Percentiles rank a stretch among this genome's conserved stretches.
Evolutionary conservation across 2,888 invertebrate species (phyloP).

Genomic region (Ormyrus rosae): DNA sequence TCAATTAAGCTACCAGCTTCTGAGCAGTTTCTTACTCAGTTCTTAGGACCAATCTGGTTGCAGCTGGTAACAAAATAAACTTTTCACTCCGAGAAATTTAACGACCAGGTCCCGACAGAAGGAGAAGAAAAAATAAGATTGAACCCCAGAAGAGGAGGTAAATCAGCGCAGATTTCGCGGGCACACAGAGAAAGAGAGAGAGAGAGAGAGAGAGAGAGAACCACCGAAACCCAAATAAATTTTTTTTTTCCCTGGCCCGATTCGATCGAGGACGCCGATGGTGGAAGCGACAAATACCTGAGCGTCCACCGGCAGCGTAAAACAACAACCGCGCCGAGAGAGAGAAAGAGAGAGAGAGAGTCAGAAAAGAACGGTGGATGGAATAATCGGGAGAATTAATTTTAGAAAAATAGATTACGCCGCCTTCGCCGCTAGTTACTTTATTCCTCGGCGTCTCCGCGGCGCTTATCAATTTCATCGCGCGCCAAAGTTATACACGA

Average conservation of each 20-base stretch:
- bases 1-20: no score
- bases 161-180: slow-evolving; percentile 10
- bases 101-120: not conserved
- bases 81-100: not conserved
- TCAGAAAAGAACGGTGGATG: not conserved
- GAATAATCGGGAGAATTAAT: not conserved
- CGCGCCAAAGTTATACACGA: no score
- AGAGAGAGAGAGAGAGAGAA: not conserved
- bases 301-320: slow-evolving; percentile 7
- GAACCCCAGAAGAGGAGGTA: not conserved
- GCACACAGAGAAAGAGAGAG: not conserved
- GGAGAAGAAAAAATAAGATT: not conserved
- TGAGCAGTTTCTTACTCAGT: no score
- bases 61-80: no score
- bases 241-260: slow-evolving; percentile 12
- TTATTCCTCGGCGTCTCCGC: not conserved
- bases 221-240: slow-evolving; percentile 39
- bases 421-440: not conserved
- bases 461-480: no score
- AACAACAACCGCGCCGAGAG: slow-evolving; percentile 17
- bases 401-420: slow-evolving; percentile 11
- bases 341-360: slow-evolving; percentile 2
- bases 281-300: slow-evolving; percentile 40
- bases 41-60: no score
- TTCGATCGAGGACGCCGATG: slow-evolving; percentile 30